Base-by-base conservation (phyloP, 2,113 vertebrate genomes). In the Leuciscus idus region DNA sequence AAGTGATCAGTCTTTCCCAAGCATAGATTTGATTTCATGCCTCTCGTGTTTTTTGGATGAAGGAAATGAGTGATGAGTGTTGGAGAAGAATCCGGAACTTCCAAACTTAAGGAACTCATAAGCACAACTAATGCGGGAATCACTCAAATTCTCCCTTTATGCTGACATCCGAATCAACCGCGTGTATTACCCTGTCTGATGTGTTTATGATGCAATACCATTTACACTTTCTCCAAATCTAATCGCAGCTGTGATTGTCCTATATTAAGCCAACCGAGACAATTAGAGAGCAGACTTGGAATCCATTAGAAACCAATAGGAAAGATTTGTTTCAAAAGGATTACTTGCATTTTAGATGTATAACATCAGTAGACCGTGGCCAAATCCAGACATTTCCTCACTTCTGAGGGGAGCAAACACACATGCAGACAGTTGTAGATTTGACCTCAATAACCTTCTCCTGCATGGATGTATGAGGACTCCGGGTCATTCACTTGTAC, bases 101-200 rank as follows among this genome's bases (percentile, higher is more conserved):
- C 88, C 86, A 86, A 88, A 89, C 89, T 88, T 88, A 86, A 88
- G 89, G 84, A 88, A 88, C 87, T 86, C 89, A 89, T 89, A 89
- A 89, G 86, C 81, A 72, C 68, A 81, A 88, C 87, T 88, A 85
- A 87, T 88, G 87, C 36, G 79, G 85, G 78, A 90, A 90, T 90
- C 87, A 88, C 87, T 90, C 87, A 86, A 85, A 83, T 79, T 33
- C 85, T 66, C 57, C 81, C 43, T 81, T 62, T 83, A 81, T 26
- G 77, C 87, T 88, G 87, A 90, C 87, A 85, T 83, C 85, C 87
- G 86, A 86, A 82, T 86, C 87, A 85, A 82, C 50, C 57, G 86
- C 82, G 81, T 72, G 87, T 74, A 87, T 88, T 87, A 85, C 55
- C 66, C 83, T 86, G 88, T 87, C 88, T 85, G 84, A 85, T 79